These are phyloP conservation scores for Drosophila dives DNA, from an alignment of 2,888 invertebrate species.

Conservation along the genomic window DNA sequence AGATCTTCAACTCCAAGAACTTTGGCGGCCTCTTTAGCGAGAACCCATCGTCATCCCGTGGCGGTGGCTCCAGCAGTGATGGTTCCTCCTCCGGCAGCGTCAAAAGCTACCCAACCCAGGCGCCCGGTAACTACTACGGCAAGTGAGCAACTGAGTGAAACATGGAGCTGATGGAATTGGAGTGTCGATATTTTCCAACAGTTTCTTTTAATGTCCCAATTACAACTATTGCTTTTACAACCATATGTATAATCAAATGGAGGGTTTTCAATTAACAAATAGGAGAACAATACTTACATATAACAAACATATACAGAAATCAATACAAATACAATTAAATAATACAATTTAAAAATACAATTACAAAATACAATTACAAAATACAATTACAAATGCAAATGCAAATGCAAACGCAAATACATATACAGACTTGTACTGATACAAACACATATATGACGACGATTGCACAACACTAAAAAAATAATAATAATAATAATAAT, in stretches of 20 bases:
- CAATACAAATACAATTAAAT: slow-evolving; percentile 43
- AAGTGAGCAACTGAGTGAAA: slow-evolving; percentile 18
- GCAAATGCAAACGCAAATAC: slow-evolving; percentile 14
- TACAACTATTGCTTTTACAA: slow-evolving; percentile 11
- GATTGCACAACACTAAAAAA: slow-evolving; percentile 26
- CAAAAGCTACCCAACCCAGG: slow-evolving; percentile 83
- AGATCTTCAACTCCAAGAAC: slow-evolving; percentile 82
- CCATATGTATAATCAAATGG: slow-evolving; percentile 49
- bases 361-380: slow-evolving; percentile 28
- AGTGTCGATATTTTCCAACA: not conserved
- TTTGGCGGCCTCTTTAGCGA: slow-evolving; percentile 84
- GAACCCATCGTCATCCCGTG: slow-evolving; percentile 70
- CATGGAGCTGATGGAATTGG: not conserved
- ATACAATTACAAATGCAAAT: slow-evolving; percentile 18
- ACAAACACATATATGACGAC: slow-evolving; percentile 23
- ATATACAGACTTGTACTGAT: slow-evolving; percentile 28
- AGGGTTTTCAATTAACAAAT: slow-evolving; percentile 53
- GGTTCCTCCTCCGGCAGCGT: slow-evolving; percentile 61
- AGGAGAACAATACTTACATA: slow-evolving; percentile 38
- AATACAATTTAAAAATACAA: slow-evolving; percentile 21
- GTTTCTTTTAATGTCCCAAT: slow-evolving; percentile 19
- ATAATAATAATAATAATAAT: slow-evolving; percentile 15
- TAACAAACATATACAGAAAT: slow-evolving; percentile 18
- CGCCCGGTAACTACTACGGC: slow-evolving; percentile 77
- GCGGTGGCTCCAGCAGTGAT: slow-evolving; percentile 35